Percentiles rank a stretch among this genome's conserved stretches.
Evolutionary conservation across 2,113 vertebrate species (phyloP).

Genomic region (Chascanopsetta lugubris): DNA sequence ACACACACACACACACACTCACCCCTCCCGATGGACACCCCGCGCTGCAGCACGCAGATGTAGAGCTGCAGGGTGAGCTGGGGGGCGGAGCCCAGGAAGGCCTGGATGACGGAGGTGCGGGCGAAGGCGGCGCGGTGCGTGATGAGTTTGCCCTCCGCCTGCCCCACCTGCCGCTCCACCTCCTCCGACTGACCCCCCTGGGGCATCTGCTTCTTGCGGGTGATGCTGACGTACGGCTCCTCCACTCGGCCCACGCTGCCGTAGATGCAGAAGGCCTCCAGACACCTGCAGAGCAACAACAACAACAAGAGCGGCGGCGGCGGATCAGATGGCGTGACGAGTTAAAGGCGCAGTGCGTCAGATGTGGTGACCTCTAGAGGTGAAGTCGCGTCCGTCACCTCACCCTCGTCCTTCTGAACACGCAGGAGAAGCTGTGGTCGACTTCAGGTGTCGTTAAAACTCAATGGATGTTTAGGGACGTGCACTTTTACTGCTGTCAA

Average conservation of each 20-base stretch:
- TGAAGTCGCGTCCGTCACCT: too few species aligned
- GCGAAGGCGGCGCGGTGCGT: constrained; percentile 94
- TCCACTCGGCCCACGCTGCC: constrained; percentile 86
- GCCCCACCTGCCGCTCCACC: constrained; percentile 94
- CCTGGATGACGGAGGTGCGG: constrained; percentile 95
- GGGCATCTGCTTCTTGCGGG: constrained; percentile 92
- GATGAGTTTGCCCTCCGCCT: constrained; percentile 93
- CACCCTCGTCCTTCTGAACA: too few species aligned
- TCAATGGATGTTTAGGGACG: too few species aligned
- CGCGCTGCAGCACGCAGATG: constrained; percentile 88
- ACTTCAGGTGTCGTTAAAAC: too few species aligned
- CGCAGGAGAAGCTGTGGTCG: too few species aligned
- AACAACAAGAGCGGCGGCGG: too few species aligned
- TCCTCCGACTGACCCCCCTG: constrained; percentile 89
- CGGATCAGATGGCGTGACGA: neutral
- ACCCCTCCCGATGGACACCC: constrained; percentile 88
- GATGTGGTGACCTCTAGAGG: too few species aligned
- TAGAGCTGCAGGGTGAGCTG: constrained; percentile 97
- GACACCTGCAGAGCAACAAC: constrained; percentile 84
- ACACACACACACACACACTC: constrained; percentile 47
- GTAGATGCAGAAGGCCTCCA: constrained; percentile 94
- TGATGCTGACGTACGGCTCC: constrained; percentile 98
- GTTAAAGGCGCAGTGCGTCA: neutral
- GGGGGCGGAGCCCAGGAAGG: constrained; percentile 96
- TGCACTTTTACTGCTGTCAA: too few species aligned